phyloP scores from a whole-genome alignment of 2,797 vertebrate genomes.

The Alectoris magna region DNA sequence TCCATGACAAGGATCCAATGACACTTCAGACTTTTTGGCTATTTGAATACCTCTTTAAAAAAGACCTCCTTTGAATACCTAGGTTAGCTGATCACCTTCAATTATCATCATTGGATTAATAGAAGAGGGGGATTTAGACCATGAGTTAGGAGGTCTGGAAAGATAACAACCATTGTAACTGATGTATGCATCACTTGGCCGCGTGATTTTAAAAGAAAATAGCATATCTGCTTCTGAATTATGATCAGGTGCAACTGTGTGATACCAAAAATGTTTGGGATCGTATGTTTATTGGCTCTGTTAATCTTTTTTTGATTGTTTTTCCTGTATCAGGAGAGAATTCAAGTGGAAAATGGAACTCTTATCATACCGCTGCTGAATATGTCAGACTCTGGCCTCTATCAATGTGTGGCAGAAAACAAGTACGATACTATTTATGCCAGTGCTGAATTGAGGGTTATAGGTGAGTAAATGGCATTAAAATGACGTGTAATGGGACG shows the following conservation, averaged over 20 bases:
- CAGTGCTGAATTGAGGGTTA: constrained; percentile 76
- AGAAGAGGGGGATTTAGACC: background rate
- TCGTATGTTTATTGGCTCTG: background rate
- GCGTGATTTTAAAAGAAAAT: background rate
- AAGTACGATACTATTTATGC: constrained; percentile 74
- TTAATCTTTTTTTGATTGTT: background rate
- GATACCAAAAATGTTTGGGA: background rate
- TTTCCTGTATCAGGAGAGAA: constrained; percentile 72
- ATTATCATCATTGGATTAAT: background rate
- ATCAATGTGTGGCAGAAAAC: constrained; percentile 81
- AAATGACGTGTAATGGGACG: background rate
- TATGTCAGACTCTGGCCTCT: constrained; percentile 78
- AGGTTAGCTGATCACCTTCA: background rate
- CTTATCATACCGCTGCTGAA: constrained; percentile 75
- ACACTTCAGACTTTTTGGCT: background rate
- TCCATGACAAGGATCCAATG: background rate
- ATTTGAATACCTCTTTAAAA: background rate
- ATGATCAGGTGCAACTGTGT: background rate
- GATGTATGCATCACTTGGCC: rapidly evolving
- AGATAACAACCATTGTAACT: rapidly evolving
- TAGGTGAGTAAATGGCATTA: constrained; percentile 73
- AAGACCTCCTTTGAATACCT: background rate
- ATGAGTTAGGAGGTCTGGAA: background rate
- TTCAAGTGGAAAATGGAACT: constrained; percentile 79
- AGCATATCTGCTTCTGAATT: background rate